These are phyloP conservation scores for Percopsis omiscomaycus DNA, from an alignment of 2,797 vertebrate species.

Conservation along the genomic window DNA sequence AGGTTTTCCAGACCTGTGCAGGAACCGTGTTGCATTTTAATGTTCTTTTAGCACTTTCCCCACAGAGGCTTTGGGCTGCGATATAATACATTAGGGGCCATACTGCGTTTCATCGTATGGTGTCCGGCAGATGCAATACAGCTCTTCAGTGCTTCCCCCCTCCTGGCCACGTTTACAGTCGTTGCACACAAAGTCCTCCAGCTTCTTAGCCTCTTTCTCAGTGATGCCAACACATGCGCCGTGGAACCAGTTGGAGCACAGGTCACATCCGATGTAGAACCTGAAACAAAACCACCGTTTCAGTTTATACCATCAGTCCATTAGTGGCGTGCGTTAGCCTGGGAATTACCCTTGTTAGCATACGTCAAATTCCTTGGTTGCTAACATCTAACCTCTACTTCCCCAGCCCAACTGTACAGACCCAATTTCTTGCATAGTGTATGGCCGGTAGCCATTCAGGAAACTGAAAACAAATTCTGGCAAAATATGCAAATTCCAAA, in stretches of 20 bases:
- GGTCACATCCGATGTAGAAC: constrained; percentile 99
- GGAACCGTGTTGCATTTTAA: background rate
- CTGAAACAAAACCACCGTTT: constrained; percentile 67
- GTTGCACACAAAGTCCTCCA: constrained; percentile 98
- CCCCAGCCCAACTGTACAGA: no score
- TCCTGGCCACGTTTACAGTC: constrained; percentile 97
- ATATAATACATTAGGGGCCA: constrained; percentile 29
- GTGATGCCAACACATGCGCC: constrained; percentile 98
- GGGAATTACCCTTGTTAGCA: no score
- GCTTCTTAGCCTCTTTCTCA: constrained; percentile 98
- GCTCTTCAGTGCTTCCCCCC: constrained; percentile 85
- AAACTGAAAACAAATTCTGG: no score
- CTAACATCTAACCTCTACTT: no score
- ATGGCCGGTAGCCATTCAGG: no score
- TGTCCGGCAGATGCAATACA: constrained; percentile 99
- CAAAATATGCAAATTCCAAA: no score
- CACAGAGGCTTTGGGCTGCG: background rate
- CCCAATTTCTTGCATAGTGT: no score
- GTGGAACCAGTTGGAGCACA: constrained; percentile 99
- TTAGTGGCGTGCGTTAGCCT: background rate
- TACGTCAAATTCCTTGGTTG: no score
- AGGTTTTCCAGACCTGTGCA: background rate
- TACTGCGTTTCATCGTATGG: constrained; percentile 99
- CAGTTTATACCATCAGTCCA: background rate
- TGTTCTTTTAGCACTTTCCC: background rate